Base-by-base conservation (phyloP, 2,888 invertebrate species). In the Tineola bisselliella region DNA sequence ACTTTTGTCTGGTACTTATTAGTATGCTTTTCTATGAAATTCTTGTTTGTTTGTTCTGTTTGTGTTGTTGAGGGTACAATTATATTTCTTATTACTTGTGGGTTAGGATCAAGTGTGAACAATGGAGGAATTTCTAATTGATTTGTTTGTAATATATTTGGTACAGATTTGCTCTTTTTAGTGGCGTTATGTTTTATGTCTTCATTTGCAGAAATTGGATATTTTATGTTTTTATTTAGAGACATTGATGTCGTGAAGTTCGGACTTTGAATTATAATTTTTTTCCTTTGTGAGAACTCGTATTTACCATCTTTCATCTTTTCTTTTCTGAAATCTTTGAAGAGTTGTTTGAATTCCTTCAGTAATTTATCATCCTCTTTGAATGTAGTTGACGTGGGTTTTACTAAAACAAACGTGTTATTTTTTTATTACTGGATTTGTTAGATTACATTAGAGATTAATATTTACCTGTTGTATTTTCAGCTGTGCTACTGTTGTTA, bases 401-500 rank as follows among this genome's bases (percentile, higher is more conserved):
- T 48, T 17, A 43, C 2, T 18, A 17, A 13, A 25, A 25, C 2
- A 25, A 6, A 25, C 6, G 25, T 25, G 25, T 25, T 25, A 6
- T 25, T 25, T 25, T 25, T 25, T 25, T 4, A 25, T 25, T 25
- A 25, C 25, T 25, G 25, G 6, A 25, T 25, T 25, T 25, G 25
- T 25, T 25, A 25, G 25, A 25, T 25, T 25, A 25, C 2, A 25
- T 25, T 25, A 25, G 2, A 25, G 25, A 2, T 2, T 25, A 25
- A 25, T 25, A 25, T 25, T 25, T 25, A 38, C 38, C n/a, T 6
- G 38, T 38, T 38, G 38, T 38, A 38, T 10, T 38, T 38, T 12
- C 10, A 3, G 10, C n/a, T 8, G 31, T 31, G 31, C 6, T 31
- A 38, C 2, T 38, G 38, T 25, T 30, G 38, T 69, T 69, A 19